Evolutionary conservation across 2,888 invertebrate species (phyloP), one percentile per base, ranked within the genome.

Genomic region (Polymixis lichenea): DNA sequence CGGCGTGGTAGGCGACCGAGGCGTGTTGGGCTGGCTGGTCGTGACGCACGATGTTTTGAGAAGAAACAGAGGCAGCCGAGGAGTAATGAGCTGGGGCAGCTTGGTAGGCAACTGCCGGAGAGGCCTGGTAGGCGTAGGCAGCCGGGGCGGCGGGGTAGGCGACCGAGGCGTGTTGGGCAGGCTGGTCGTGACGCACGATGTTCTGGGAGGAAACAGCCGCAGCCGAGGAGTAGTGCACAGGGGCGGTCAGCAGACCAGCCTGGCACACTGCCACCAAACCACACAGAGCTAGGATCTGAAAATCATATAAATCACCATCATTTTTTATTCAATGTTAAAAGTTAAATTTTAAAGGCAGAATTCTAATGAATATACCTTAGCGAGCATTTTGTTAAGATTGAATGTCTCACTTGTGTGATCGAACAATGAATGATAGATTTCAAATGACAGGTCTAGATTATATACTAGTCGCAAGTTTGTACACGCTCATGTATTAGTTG

Each of bases 41-140:
- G 84, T 91, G 92, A 75, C 94, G 92, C 56, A 94, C 91, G 83
- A 94, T 92, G 87, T 89, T 94, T 83, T 93, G 93, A 4, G 93
- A 93, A 60, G 94, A 94, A n/a, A 93, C 92, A 15, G 93, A 90
- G 4, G 89, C 87, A 32, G 93, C 93, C 6, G 91, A 86, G 22
- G 91, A 92, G 88, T 93, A 91, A 83, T 93, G 93, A 11, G 75
- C 90, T 75, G 96, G 72, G 87, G 80, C 55, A 19, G 72, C 32
- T 4, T 70, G n/a, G 65, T 70, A 64, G n/a, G 65, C 28, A 2
- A 49, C 46, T 19, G 96, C 67, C 62, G 88, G 78, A 25, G 89
- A 83, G 2, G 88, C 85, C 8, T 71, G 82, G 77, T 84, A 84
- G 56, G 84, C 75, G 25, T 46, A 69, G n/a, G 77, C 22, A 22